Percentiles rank a stretch among this genome's conserved stretches.
Evolutionary conservation across 2,888 invertebrate species (phyloP).

Genomic region (Stenoptilia bipunctidactyla): DNA sequence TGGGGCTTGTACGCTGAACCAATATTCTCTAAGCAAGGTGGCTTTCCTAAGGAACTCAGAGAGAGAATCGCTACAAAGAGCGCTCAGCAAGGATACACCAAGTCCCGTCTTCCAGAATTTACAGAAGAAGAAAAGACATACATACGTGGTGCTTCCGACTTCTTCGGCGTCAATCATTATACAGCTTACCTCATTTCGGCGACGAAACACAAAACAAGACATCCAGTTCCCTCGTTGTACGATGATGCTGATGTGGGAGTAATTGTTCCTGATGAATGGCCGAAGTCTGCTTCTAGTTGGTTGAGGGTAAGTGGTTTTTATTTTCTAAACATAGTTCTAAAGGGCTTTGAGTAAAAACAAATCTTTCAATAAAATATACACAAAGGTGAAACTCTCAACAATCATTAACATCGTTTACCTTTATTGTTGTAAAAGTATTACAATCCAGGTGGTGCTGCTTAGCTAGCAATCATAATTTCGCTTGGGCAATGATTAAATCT

Average conservation of each 20-base stretch:
- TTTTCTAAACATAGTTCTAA: no score
- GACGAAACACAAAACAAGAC: conserved; percentile 18
- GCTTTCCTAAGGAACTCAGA: conserved; percentile 62
- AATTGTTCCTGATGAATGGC: conserved; percentile 27
- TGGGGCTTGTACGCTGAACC: conserved; percentile 60
- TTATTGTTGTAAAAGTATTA: no score
- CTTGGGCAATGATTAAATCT: no score
- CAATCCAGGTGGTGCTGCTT: no score
- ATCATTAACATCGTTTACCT: no score
- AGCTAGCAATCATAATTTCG: no score
- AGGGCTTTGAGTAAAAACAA: no score
- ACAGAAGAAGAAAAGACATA: conserved; percentile 39
- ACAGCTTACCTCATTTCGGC: conserved; percentile 21
- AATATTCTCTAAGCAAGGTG: conserved; percentile 58
- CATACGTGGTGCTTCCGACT: conserved; percentile 38
- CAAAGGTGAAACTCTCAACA: no score
- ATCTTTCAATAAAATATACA: no score
- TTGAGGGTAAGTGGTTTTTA: conserved; percentile 25
- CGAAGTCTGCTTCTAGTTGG: conserved; percentile 30
- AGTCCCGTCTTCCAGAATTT: conserved; percentile 56
- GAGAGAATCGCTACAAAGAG: conserved; percentile 52
- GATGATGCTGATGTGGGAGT: conserved; percentile 28
- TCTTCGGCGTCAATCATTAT: conserved; percentile 77
- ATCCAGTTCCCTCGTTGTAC: conserved; percentile 24
- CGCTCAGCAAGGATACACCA: conserved; percentile 38